Evolutionary conservation across 2,888 invertebrate genomes (phyloP).

Genomic region (Lochmaea capreae): DNA sequence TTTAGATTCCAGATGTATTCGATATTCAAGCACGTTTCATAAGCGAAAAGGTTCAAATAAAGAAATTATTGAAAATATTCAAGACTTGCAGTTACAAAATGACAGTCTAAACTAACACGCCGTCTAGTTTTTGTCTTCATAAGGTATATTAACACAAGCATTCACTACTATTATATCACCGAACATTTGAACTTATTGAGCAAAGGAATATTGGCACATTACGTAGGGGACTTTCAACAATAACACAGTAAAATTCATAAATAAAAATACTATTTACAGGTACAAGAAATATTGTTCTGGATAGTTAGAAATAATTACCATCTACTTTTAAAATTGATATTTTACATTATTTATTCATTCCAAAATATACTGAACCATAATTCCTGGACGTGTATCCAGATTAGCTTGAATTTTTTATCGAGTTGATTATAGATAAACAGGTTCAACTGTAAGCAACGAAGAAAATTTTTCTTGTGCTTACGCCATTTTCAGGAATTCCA

Average conservation of each 20-base stretch:
- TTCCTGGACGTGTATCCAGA: not conserved
- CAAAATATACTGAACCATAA: constrained; percentile 1
- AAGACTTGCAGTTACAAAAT: no score
- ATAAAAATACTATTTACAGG: not conserved
- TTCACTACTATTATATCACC: constrained; percentile 35
- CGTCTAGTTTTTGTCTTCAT: not conserved
- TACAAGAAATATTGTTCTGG: not conserved
- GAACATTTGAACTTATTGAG: constrained; percentile 43
- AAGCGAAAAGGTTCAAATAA: no score
- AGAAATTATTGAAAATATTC: no score
- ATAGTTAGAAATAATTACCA: not conserved
- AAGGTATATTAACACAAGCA: constrained; percentile 9
- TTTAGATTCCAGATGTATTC: not conserved
- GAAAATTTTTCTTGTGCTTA: no score
- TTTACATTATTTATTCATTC: not conserved
- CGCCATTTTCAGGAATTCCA: no score
- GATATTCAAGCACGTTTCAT: not conserved
- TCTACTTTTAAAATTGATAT: not conserved
- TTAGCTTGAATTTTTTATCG: not conserved
- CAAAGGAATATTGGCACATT: constrained; percentile 48
- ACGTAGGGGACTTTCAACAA: not conserved
- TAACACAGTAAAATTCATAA: constrained; percentile 3
- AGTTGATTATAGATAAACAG: not conserved
- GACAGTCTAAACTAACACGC: no score
- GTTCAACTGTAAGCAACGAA: no score